These are phyloP conservation scores for Apomyelois bistriatella DNA, from an alignment of 2,888 invertebrate species.

Conservation along the genomic window DNA sequence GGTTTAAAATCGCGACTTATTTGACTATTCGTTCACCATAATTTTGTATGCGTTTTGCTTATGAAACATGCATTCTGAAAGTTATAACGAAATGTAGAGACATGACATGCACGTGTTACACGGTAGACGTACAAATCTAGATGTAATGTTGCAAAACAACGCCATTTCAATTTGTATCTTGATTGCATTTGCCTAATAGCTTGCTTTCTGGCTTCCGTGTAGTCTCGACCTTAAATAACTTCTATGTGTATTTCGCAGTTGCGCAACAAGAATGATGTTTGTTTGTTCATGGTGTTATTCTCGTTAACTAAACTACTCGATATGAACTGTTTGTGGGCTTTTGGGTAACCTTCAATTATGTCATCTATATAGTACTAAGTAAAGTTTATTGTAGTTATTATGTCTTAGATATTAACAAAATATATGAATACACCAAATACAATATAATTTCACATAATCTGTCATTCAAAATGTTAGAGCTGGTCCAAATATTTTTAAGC, in stretches of 20 bases:
- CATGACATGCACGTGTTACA: slow-evolving; percentile 9
- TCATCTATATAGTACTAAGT: slow-evolving; percentile 26
- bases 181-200: slow-evolving; percentile 9
- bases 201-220: slow-evolving; percentile 13
- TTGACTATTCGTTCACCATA: background rate
- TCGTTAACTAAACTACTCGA: slow-evolving; percentile 14
- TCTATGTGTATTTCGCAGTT: slow-evolving; percentile 41
- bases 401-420: too few relatives aligned
- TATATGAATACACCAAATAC: too few relatives aligned
- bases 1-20: background rate
- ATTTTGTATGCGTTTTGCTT: background rate
- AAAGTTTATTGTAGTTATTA: too few relatives aligned
- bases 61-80: background rate
- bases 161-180: slow-evolving; percentile 12
- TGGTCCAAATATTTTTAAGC: too few relatives aligned
- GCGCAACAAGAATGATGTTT: slow-evolving; percentile 30
- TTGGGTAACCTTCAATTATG: slow-evolving; percentile 27
- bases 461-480: too few relatives aligned
- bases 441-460: too few relatives aligned
- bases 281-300: slow-evolving; percentile 17
- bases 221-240: slow-evolving; percentile 19
- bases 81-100: background rate
- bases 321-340: slow-evolving; percentile 16
- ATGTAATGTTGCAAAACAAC: slow-evolving; percentile 7
- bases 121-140: slow-evolving; percentile 8